These are phyloP conservation scores for Ochropleura plecta DNA, from an alignment of 2,888 invertebrate species.

Conservation along the genomic window DNA sequence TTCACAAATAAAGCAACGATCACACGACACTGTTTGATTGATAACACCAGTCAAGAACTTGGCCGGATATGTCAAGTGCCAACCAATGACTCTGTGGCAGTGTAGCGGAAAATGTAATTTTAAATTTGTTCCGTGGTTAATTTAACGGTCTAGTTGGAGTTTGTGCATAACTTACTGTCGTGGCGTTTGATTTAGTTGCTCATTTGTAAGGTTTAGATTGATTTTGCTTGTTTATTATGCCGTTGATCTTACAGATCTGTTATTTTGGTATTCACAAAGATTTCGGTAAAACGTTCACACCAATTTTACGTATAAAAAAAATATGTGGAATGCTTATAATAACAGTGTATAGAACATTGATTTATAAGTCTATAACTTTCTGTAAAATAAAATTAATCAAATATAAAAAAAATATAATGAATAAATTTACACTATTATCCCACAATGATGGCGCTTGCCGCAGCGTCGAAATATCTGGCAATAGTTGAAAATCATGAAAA, in stretches of 20 bases:
- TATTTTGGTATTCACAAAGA: background rate
- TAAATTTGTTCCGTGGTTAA: conserved; percentile 57
- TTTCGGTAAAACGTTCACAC: too few species aligned
- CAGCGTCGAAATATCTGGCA: too few species aligned
- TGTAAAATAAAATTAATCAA: too few species aligned
- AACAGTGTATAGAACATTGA: too few species aligned
- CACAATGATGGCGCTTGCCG: too few species aligned
- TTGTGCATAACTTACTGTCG: conserved; percentile 58
- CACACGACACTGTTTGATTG: conserved; percentile 48
- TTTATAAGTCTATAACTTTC: too few species aligned
- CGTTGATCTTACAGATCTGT: background rate
- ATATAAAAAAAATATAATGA: too few species aligned
- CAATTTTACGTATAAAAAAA: too few species aligned
- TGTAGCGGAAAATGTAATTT: conserved; percentile 62
- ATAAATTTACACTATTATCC: too few species aligned
- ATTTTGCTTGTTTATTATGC: conserved; percentile 12
- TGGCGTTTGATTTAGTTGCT: conserved; percentile 52
- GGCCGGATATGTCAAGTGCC: conserved; percentile 34
- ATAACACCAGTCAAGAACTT: conserved; percentile 53
- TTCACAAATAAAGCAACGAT: conserved; percentile 26
- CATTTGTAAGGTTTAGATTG: conserved; percentile 28
- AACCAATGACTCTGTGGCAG: conserved; percentile 46
- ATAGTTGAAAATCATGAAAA: too few species aligned
- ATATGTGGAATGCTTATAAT: too few species aligned
- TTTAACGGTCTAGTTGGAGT: conserved; percentile 58